Evolutionary conservation across 2,888 invertebrate species (phyloP), one percentile per base, ranked within the genome.

Genomic region (Iselma pallidipennis): DNA sequence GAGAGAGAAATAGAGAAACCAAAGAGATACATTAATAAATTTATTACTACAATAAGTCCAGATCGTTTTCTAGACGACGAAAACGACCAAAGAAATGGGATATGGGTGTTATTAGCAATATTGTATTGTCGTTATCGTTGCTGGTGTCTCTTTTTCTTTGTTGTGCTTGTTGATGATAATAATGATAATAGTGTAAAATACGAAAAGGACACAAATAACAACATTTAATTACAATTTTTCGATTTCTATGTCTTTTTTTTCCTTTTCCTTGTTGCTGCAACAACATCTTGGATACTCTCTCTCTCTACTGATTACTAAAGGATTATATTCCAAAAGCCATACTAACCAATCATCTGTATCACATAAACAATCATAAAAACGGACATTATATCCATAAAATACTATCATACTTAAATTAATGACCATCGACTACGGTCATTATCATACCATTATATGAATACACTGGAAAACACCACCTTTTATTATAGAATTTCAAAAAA

Each of bases 351-450:
- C 81, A 82, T 81, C 74, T 80, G 78, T 78, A 81, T 76, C 81
- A 72, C 81, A 82, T 82, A 82, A 82, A 82, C 75, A 81, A 81
- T 77, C 80, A 81, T 81, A 82, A 81, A 81, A 80, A 75, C 76
- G 71, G 79, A 80, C 81, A 70, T 80, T 79, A 80, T 79, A 75
- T 75, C 71, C 80, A 76, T 81, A 80, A 81, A 81, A 78, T 80
- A 78, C 79, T 74, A 80, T 80, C 77, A 79, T 80, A 78, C 76
- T 75, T 72, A 78, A 79, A 80, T 80, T 80, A 80, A 80, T 80
- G 78, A 70, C 74, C 76, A 73, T 75, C 68, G 72, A 71, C 45
- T 66, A 65, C 69, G 71, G 73, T 71, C 76, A 77, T 79, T 79
- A 79, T 79, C 79, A 79, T 79, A 76, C 78, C 75, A 75, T 79